phyloP scores from a whole-genome alignment of 2,888 invertebrate genomes.

The Oasisia sp. region DNA sequence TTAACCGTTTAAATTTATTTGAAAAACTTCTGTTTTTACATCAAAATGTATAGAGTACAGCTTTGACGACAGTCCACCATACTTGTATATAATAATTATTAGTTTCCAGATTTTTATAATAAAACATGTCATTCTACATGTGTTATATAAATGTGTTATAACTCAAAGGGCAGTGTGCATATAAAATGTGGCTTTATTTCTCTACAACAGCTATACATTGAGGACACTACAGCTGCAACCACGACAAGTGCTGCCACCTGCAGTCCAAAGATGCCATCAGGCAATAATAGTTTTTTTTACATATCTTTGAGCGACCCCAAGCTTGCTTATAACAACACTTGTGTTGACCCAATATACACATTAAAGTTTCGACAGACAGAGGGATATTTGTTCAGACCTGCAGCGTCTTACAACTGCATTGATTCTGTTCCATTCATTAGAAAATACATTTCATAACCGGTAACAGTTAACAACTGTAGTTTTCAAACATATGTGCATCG shows the following conservation, averaged over 20 bases:
- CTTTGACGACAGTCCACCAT: not conserved
- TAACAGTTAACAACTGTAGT: constrained; percentile 17
- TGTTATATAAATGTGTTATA: not conserved
- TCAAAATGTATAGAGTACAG: not conserved
- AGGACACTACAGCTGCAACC: constrained; percentile 6
- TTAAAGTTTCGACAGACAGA: not conserved
- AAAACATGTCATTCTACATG: not conserved
- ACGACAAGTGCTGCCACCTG: constrained; percentile 7
- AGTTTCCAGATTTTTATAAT: not conserved
- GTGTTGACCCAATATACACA: not conserved
- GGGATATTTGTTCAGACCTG: not conserved
- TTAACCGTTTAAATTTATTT: not conserved
- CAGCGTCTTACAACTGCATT: not conserved
- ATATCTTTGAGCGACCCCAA: not conserved
- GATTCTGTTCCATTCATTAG: not conserved
- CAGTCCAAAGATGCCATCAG: not conserved
- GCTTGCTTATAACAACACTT: not conserved
- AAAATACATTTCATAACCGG: constrained; percentile 6
- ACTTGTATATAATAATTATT: not conserved
- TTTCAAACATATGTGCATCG: not conserved
- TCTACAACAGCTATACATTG: constrained; percentile 6
- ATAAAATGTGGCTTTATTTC: constrained; percentile 13
- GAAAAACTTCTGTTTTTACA: not conserved
- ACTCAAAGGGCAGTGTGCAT: not conserved
- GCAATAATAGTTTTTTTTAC: not conserved